Evolutionary conservation across 1,140 invertebrate genomes (phyloP), one percentile per base, ranked within the genome.

Genomic region (Diorhabda elongata): DNA sequence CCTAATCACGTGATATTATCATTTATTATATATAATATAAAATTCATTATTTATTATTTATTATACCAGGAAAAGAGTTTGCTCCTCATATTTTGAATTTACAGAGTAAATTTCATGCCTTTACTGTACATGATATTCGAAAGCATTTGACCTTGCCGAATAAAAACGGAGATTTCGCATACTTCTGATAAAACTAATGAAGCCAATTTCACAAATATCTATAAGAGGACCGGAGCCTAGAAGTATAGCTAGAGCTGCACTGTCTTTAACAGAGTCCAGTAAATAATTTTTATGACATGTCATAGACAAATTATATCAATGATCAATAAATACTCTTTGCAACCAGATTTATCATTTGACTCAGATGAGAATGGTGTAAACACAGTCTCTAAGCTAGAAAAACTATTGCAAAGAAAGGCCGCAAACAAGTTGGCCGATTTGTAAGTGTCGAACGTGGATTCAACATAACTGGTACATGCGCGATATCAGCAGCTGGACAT

Each of bases 311-410:
- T 26, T 1, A 26, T 26, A 1, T 5, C 58, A 2, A 2, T n/a
- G 5, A 5, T 41, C 5, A 59, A 65, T 26, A 65, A 57, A 11
- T 59, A 59, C 11, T 5, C 1, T 11, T 59, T 59, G 5, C 58
- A 59, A 5, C 63, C 73, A 8, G 73, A 74, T 41, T 58, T 71
- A 52, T 81, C 84, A 56, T 84, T 76, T 67, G 83, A 85, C 72
- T 72, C 81, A 61, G 82, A 84, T 73, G 82, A 84, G 76, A 82
- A 80, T 11, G 80, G 79, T 58, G 71, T 81, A 62, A 77, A 77
- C 58, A 82, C 80, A 11, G 81, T 83, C 3, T 77, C 77, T 69
- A 64, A 3, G 8, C 78, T 59, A 66, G 66, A 66, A 82, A 79
- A 73, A 76, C 84, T 61, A 74, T 84, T 60, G 78, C 81, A 43